A percentile compares a stretch with the other conserved stretches of the same genome.
Evolutionary conservation across 2,113 vertebrate genomes (phyloP).

Genomic region (Lathamus discolor): DNA sequence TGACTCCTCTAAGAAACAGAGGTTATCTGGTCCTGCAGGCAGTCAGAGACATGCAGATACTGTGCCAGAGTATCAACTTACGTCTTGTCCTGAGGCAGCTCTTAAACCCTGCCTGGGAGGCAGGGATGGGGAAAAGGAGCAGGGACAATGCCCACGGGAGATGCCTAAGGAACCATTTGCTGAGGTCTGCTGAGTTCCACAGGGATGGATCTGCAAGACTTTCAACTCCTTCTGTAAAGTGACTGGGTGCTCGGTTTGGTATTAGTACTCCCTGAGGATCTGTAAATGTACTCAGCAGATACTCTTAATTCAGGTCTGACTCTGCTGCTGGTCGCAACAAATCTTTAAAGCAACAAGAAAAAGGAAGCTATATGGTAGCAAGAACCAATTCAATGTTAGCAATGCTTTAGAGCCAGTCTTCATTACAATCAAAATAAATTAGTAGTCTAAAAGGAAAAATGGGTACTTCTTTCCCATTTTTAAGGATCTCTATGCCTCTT

Average conservation of each 20-base stretch:
- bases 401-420: neutral
- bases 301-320: neutral
- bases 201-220: neutral
- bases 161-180: neutral
- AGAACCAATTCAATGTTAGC: neutral
- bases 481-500: neutral
- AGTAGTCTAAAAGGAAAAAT: neutral
- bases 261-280: fast-evolving
- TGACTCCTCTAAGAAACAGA: neutral
- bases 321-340: neutral
- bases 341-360: neutral
- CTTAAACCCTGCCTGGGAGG: neutral
- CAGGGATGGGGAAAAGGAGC: neutral
- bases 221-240: neutral
- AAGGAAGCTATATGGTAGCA: neutral
- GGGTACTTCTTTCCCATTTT: neutral
- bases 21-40: neutral
- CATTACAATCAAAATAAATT: neutral
- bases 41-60: neutral
- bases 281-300: neutral
- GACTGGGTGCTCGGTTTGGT: fast-evolving
- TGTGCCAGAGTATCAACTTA: too few relatives aligned
- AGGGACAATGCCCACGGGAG: neutral
- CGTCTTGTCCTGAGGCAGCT: neutral
- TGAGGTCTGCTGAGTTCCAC: neutral